Conservation (phyloP, 1,140 invertebrate genomes). For the Homalodisca vitripennis region DNA sequence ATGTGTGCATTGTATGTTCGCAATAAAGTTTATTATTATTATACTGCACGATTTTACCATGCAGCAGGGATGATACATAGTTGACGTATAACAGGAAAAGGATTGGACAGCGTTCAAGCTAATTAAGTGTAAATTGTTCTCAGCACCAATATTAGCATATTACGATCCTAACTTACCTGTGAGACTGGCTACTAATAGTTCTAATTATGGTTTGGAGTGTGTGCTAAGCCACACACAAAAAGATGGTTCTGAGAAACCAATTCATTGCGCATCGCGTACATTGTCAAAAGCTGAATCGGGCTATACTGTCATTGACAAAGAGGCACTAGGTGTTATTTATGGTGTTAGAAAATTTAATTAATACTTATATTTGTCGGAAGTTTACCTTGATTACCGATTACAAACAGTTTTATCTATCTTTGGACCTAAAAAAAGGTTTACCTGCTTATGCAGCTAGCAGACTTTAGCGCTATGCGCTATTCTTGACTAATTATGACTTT, state of each 20-base stretch:
- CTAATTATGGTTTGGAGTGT: slow-evolving; percentile 48
- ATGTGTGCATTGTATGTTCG: too few species aligned
- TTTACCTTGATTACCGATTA: slow-evolving; percentile 53
- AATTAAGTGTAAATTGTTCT: slow-evolving; percentile 22
- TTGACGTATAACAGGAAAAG: too few species aligned
- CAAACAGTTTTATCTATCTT: slow-evolving; percentile 49
- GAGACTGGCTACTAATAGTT: slow-evolving; percentile 50
- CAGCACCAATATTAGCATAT: slow-evolving; percentile 14
- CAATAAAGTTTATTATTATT: too few species aligned
- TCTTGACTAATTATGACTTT: slow-evolving; percentile 41
- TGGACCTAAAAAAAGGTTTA: slow-evolving; percentile 42
- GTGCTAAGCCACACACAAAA: slow-evolving; percentile 48
- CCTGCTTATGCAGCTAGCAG: slow-evolving; percentile 44
- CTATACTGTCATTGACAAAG: slow-evolving; percentile 55
- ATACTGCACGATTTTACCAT: too few species aligned
- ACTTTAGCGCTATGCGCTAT: slow-evolving; percentile 43
- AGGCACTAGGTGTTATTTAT: slow-evolving; percentile 53
- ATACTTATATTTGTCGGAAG: slow-evolving; percentile 49
- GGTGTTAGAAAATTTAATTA: slow-evolving; percentile 53
- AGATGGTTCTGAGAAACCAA: too few species aligned
- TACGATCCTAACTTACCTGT: slow-evolving; percentile 51
- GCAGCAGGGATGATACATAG: too few species aligned
- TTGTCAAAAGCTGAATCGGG: slow-evolving; percentile 50
- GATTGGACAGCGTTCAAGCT: slow-evolving; percentile 22
- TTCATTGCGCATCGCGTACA: slow-evolving; percentile 52